Conservation (phyloP, 2,113 vertebrate genomes). For the Galemys pyrenaicus region DNA sequence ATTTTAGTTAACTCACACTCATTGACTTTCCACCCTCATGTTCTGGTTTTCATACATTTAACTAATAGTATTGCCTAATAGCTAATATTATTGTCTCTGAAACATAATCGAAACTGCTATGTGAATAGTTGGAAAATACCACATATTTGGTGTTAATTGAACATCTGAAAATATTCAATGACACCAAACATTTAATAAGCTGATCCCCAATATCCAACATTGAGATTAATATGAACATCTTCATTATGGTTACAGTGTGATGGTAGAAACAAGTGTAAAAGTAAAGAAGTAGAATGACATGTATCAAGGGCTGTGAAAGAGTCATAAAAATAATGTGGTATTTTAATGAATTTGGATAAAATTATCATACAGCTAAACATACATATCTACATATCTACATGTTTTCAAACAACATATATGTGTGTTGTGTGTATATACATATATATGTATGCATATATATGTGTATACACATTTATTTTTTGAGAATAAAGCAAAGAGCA, state of each 20-base stretch:
- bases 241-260: not conserved
- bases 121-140: not conserved
- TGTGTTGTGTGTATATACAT: too few species aligned
- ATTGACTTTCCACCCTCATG: not conserved
- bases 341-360: not conserved
- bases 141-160: not conserved
- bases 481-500: not conserved
- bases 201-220: not conserved
- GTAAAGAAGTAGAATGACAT: not conserved
- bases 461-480: too few species aligned
- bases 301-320: not conserved
- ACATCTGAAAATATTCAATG: not conserved
- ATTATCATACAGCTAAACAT: not conserved
- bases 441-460: not conserved
- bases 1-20: not conserved
- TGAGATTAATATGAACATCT: not conserved
- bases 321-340: not conserved
- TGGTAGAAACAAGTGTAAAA: not conserved
- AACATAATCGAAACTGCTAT: not conserved
- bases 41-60: not conserved
- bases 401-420: not conserved
- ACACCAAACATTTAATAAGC: not conserved
- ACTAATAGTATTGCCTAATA: not conserved
- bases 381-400: too few species aligned
- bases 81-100: not conserved